Evolutionary conservation across 92 coral and sea anemone species (phyloP), one percentile per base, ranked within the genome.

Genomic region (Metridium senile): DNA sequence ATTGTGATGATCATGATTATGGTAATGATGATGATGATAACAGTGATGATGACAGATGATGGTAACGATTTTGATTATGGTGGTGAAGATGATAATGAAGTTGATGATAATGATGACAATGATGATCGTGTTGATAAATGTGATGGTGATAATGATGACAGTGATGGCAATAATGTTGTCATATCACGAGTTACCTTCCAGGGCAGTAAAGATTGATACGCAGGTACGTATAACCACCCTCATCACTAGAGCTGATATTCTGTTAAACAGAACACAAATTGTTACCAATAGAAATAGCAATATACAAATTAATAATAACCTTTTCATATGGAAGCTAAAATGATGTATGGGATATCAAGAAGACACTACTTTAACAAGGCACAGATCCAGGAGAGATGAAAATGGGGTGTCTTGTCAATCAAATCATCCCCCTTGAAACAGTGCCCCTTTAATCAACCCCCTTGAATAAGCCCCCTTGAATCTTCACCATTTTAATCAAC

Each of bases 171-270:
- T 54, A 19, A 54, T 17, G 26, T n/a, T 54, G 26, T 17, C 2
- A 17, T 9, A 17, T 54, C 9, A 54, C 61, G 22, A 59, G 32
- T 54, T 82, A 94, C 98, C 98, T 94, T 82, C 98, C 98, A 2
- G 99, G 99, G 20, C 99, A 92, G 76, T 93, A 95, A 74, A 95
- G 76, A 72, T 95, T 95, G 52, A 95, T 92, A 63, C 99, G 91
- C 28, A 95, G 88, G 58, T 95, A 95, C 0, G 99, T 95, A 71
- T 95, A 95, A 20, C 97, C 99, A 32, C 99, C 99, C 69, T 95
- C 99, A 32, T 92, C 99, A 58, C 99, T 95, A 11, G 99, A 92
- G 43, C 99, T 95, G 89, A 95, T 95, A 58, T 95, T 95, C 99
- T 95, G 47, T 13, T 34, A 35, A 34, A 20, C 33, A 62, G 0